Evolutionary conservation across 1,140 invertebrate species (phyloP).

Genomic region (Heterodera schachtii): DNA sequence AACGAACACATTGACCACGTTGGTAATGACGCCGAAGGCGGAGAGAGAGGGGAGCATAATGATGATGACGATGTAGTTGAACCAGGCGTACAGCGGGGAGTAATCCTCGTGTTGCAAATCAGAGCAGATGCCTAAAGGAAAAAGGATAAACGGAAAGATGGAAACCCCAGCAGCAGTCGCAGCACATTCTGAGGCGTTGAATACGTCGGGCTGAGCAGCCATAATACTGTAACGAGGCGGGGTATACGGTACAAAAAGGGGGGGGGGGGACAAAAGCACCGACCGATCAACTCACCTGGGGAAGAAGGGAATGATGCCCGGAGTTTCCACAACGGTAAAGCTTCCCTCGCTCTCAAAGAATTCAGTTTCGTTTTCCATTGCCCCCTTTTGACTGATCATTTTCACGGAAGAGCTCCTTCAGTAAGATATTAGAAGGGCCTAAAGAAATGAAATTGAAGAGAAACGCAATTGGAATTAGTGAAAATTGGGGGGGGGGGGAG

Average conservation of each 20-base stretch:
- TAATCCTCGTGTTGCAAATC: constrained; percentile 59
- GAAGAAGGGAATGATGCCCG: constrained; percentile 30
- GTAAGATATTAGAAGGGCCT: neutral
- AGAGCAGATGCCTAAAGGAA: constrained; percentile 30
- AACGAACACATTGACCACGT: constrained; percentile 61
- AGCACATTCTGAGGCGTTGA: constrained; percentile 20
- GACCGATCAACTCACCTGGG: constrained; percentile 14
- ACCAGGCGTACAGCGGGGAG: constrained; percentile 65
- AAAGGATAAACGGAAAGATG: neutral
- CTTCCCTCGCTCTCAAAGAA: neutral
- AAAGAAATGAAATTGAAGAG: neutral
- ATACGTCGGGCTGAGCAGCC: constrained; percentile 8
- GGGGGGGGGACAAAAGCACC: neutral
- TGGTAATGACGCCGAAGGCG: constrained; percentile 61
- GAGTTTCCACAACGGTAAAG: neutral
- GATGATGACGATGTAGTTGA: constrained; percentile 63
- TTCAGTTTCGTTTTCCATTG: neutral
- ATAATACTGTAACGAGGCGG: constrained; percentile 10
- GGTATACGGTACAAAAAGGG: too few relatives aligned
- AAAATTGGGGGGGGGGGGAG: too few relatives aligned
- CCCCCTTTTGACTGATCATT: neutral
- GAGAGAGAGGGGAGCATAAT: constrained; percentile 56
- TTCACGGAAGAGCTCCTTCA: neutral
- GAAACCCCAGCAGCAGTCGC: neutral
- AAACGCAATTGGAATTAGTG: too few relatives aligned